Evolutionary conservation across 2,797 vertebrate species (phyloP).

Genomic region (Oryzias dopingdopingensis): DNA sequence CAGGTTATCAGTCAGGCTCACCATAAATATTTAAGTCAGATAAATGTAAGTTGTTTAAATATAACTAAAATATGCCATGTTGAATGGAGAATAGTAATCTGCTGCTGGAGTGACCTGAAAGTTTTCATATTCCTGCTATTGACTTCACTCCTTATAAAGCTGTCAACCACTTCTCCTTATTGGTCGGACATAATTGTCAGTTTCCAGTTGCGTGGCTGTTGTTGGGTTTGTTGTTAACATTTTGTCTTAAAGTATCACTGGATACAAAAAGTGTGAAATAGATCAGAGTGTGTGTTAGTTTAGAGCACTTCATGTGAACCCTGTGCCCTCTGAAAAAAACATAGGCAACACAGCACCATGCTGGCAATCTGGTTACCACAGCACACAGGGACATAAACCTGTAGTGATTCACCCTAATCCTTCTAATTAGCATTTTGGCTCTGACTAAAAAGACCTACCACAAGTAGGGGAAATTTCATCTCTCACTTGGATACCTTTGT

Average conservation of each 20-base stretch:
- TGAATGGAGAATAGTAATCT: no score
- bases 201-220: slow-evolving; percentile 49
- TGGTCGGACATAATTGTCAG: slow-evolving; percentile 61
- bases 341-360: slow-evolving; percentile 33
- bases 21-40: no score
- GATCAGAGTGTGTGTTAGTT: slow-evolving; percentile 45
- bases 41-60: no score
- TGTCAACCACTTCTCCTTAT: slow-evolving; percentile 28
- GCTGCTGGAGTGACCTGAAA: slow-evolving; percentile 26
- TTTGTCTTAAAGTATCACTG: slow-evolving; percentile 40
- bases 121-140: slow-evolving; percentile 36
- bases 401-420: slow-evolving; percentile 59
- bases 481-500: slow-evolving; percentile 45
- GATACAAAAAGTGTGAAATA: slow-evolving; percentile 30
- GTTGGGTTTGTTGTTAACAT: slow-evolving; percentile 65
- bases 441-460: slow-evolving; percentile 56
- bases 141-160: slow-evolving; percentile 34
- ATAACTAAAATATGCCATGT: no score
- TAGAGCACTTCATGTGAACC: slow-evolving; percentile 54
- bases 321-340: slow-evolving; percentile 44
- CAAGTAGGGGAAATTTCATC: slow-evolving; percentile 29
- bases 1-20: no score
- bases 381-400: slow-evolving; percentile 64
- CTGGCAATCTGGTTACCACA: slow-evolving; percentile 62
- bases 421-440: slow-evolving; percentile 57